Conservation (phyloP, 1,140 invertebrate genomes). For the Cherax destructor region DNA sequence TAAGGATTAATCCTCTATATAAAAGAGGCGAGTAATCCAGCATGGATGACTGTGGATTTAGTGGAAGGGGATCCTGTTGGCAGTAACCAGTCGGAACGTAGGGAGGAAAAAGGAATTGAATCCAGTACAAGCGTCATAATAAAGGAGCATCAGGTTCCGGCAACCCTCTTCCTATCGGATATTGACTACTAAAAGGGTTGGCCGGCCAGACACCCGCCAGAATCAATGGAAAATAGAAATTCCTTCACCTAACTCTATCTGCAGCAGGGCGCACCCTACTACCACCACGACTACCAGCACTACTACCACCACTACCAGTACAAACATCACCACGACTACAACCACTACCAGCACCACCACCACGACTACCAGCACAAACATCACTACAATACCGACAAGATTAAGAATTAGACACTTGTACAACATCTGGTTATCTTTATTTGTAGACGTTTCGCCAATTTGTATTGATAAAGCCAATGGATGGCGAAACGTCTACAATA, state of each 20-base stretch:
- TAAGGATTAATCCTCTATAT: background rate
- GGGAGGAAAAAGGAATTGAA: background rate
- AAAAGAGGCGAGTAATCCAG: background rate
- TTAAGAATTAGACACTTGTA: too few species aligned
- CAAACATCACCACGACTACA: too few species aligned
- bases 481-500: too few species aligned
- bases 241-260: background rate
- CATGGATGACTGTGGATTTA: background rate
- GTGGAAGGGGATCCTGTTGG: background rate
- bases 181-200: slow-evolving; percentile 40
- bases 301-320: too few species aligned
- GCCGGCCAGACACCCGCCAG: slow-evolving; percentile 5
- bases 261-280: background rate
- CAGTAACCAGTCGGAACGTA: background rate
- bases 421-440: too few species aligned
- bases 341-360: too few species aligned
- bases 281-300: background rate
- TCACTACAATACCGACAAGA: too few species aligned
- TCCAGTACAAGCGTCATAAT: background rate
- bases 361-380: too few species aligned
- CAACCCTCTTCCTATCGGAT: slow-evolving; percentile 9
- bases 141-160: background rate
- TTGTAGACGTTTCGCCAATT: too few species aligned
- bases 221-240: slow-evolving; percentile 38
- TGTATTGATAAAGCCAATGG: too few species aligned